Base-by-base conservation (phyloP, 2,113 vertebrate genomes). In the Zapornia atra region DNA sequence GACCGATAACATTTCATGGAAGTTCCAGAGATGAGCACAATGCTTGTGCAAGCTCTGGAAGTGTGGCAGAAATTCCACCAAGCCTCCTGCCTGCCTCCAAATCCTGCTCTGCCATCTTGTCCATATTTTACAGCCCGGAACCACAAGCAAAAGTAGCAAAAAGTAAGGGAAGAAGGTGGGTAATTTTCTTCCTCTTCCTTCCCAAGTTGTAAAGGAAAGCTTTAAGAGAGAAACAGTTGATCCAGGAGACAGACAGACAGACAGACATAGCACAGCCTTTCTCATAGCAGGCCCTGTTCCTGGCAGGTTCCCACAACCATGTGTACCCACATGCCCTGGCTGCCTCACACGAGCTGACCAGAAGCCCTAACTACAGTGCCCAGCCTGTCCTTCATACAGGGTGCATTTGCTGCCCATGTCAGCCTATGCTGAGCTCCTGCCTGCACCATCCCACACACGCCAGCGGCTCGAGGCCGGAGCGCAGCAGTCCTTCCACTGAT, bases 401-500 rank as follows among this genome's bases (percentile, higher is more conserved):
- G 34, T 25, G 51, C 8, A 5, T 50, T 73, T 64, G 87, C 78
- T 57, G 89, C 89, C 87, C 34, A n/a, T 3, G 29, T 93, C 94
- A 95, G 86, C 86, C 90, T 29, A 28, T 1, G 1, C 44, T 20
- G 59, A 79, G 64, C 51, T 82, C 83, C 91, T 6, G 5, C 68
- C 93, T 68, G 80, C 26, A 0, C 83, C 83, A n/a, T n/a, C 71
- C 93, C 54, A 3, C 53, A 51, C 78, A 53, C 81, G 75, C 42
- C 88, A 51, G 86, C 33, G 11, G 82, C 92, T 94, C 7, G 10
- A 3, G 69, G 92, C 82, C 9, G 1, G 70, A 71, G 94, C 11
- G 31, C 69, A 18, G 92, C 89, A n/a, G 56, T 44, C 92, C 64
- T 81, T 44, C 92, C 33, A 36, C 95, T 92, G 84, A 87, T 97